These are phyloP conservation scores for Paramisgurnus dabryanus DNA, from an alignment of 2,113 vertebrate species.

Conservation along the genomic window DNA sequence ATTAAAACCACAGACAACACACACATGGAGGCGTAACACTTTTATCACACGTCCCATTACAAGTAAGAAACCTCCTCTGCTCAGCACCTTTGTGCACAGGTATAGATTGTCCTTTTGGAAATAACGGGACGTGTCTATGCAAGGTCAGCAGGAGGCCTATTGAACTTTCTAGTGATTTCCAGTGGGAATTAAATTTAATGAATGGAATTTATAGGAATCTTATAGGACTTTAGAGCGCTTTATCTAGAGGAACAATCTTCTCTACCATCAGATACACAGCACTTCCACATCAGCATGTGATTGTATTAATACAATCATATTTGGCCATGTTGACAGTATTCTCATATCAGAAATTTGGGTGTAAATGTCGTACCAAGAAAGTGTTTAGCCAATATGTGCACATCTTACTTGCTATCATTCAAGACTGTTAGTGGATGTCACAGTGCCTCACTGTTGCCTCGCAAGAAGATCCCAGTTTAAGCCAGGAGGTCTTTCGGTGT, in stretches of 20 bases:
- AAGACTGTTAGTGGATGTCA: too few species aligned
- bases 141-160: background rate
- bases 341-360: too few species aligned
- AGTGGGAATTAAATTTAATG: background rate
- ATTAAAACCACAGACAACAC: background rate
- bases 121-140: background rate
- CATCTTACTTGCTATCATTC: too few species aligned
- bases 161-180: slow-evolving; percentile 35
- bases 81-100: slow-evolving; percentile 9
- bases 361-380: too few species aligned
- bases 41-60: slow-evolving; percentile 15
- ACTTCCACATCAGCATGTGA: background rate
- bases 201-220: background rate
- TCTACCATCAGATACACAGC: background rate
- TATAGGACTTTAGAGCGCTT: background rate
- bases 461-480: too few species aligned
- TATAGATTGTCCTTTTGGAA: slow-evolving; percentile 29
- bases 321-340: too few species aligned
- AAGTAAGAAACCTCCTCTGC: slow-evolving; percentile 15
- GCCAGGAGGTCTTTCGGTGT: too few species aligned
- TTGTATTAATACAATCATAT: too few species aligned
- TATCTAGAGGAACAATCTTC: background rate
- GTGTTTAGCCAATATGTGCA: too few species aligned
- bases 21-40: background rate
- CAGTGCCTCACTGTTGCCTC: too few species aligned